Conservation (phyloP, 2,113 vertebrate species). For the Lampris megalopsis region DNA sequence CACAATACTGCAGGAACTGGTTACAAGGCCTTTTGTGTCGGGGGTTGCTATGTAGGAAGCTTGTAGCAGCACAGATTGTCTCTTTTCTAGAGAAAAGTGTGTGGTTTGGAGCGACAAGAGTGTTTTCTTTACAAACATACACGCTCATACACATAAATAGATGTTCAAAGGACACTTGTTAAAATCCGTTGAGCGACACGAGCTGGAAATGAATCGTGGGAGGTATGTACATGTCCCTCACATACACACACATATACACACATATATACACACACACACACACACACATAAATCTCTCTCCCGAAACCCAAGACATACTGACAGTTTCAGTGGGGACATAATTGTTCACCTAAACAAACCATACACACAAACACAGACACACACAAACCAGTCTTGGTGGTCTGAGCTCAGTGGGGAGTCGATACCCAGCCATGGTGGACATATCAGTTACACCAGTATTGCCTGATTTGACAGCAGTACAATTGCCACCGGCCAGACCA, state of each 20-base stretch:
- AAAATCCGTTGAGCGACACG: too few relatives aligned
- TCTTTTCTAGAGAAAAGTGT: too few relatives aligned
- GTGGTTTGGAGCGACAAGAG: too few relatives aligned
- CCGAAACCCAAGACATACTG: neutral
- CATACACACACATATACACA: neutral
- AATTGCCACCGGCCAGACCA: slow-evolving; percentile 63
- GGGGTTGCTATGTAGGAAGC: too few relatives aligned
- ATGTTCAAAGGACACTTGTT: too few relatives aligned
- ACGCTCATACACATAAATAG: too few relatives aligned
- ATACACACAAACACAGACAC: slow-evolving; percentile 3
- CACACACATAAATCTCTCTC: too few relatives aligned
- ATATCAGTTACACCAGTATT: slow-evolving; percentile 42
- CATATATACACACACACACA: neutral
- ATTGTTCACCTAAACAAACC: neutral
- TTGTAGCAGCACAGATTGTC: too few relatives aligned
- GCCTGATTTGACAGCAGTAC: slow-evolving; percentile 48
- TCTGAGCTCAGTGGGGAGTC: neutral
- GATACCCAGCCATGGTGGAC: slow-evolving; percentile 32
- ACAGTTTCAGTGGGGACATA: neutral
- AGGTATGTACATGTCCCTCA: neutral
- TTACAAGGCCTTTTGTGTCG: too few relatives aligned
- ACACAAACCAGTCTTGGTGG: neutral
- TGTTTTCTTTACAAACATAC: too few relatives aligned
- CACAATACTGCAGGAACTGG: too few relatives aligned
- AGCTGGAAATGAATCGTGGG: too few relatives aligned